A percentile compares a stretch with the other conserved stretches of the same genome.
Evolutionary conservation across 2,113 vertebrate genomes (phyloP).

Genomic region (Egretta garzetta): DNA sequence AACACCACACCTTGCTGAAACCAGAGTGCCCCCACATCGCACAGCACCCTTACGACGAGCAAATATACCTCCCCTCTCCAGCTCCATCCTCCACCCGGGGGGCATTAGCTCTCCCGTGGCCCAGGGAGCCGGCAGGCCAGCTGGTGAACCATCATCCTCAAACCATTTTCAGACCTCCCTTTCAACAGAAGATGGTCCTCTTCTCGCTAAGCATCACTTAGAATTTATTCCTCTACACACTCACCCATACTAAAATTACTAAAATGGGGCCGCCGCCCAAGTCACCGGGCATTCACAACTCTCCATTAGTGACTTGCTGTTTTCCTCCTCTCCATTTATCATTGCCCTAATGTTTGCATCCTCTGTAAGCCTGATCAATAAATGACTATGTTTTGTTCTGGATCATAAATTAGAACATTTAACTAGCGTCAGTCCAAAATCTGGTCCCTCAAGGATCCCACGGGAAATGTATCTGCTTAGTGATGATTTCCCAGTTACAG

Average conservation of each 20-base stretch:
- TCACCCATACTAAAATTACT: not conserved
- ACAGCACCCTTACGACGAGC: accelerated
- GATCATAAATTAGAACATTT: not conserved
- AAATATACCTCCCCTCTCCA: not conserved
- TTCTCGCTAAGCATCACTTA: not conserved
- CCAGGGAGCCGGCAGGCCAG: not conserved
- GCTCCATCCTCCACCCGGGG: accelerated
- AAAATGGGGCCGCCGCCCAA: not conserved
- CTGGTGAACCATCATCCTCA: not conserved
- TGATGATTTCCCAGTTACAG: not conserved
- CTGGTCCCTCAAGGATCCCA: not conserved
- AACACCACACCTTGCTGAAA: not conserved
- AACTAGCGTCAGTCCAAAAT: not conserved
- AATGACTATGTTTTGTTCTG: not conserved
- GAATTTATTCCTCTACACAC: not conserved
- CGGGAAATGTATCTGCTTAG: not conserved
- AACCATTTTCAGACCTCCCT: not conserved
- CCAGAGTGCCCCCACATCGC: not conserved
- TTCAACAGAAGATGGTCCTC: not conserved
- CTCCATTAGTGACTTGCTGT: not conserved
- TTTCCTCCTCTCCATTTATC: not conserved
- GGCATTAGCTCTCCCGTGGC: not conserved
- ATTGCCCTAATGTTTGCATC: not conserved
- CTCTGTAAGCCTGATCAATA: not conserved
- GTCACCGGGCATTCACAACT: not conserved